Evolutionary conservation across 2,797 vertebrate species (phyloP), one percentile per base, ranked within the genome.

Genomic region (Echeneis naucrates): DNA sequence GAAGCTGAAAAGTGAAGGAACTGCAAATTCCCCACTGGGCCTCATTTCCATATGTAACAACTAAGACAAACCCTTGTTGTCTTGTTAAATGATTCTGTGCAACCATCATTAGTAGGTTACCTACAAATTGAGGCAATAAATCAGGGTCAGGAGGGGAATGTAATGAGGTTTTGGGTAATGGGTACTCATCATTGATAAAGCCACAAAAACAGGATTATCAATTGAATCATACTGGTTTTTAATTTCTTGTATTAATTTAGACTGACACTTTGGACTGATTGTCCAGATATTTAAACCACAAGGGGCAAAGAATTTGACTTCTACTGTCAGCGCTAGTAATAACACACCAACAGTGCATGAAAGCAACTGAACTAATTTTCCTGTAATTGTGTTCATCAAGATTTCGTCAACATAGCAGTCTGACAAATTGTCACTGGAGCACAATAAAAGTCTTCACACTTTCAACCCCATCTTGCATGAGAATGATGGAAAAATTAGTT

Each of bases 21-120:
- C 21, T 50, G 54, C 55, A 66, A 60, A 82, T 80, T 87, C 68
- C 68, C 64, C 71, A 59, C 75, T 78, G 69, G 68, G 64, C 54
- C 88, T 86, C 50, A 89, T 91, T 88, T 85, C 72, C 80, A 86
- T 83, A 58, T 82, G 61, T 74, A 84, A 10, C 81, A 52, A 85
- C 88, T 84, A 85, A 91, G 93, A 62, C 50, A 32, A 51, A 81
- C 58, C 60, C 57, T 74, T 84, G 83, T 87, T 86, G 67, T 73
- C 68, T 74, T 78, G 70, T 84, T 72, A 61, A 57, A 81, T 81
- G 53, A 81, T 78, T 73, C 77, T 66, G 3, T 67, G 51, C 4
- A 1, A 23, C 66, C 57, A 52, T 79, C 78, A 81, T 72, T 53
- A 72, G 55, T 59, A 47, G 78, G 77, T 76, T 54, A 72, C 68